Evolutionary conservation across 2,797 vertebrate species (phyloP).

Genomic region (Pangasius djambal): DNA sequence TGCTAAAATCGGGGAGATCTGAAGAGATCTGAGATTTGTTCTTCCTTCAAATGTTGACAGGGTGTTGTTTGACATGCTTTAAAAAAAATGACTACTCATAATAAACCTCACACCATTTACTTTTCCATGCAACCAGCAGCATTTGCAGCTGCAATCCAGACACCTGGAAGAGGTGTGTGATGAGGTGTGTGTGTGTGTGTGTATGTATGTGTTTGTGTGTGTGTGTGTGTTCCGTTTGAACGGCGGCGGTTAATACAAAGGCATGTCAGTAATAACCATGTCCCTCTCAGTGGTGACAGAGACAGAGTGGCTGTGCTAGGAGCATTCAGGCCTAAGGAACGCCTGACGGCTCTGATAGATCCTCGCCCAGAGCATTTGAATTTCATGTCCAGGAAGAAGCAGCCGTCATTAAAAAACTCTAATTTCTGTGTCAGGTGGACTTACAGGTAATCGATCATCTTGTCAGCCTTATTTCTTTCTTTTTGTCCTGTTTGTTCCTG

Average conservation of each 20-base stretch:
- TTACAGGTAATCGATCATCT: conserved; percentile 94
- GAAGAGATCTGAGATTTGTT: not conserved
- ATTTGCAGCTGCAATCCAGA: conserved; percentile 14
- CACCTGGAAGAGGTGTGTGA: conserved; percentile 35
- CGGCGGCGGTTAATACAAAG: conserved; percentile 93
- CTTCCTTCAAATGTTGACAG: not conserved
- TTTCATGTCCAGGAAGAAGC: conserved; percentile 91
- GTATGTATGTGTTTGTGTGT: conserved; percentile 15
- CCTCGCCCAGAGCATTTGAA: conserved; percentile 92
- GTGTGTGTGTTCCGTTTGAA: conserved; percentile 88
- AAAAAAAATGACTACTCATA: not conserved
- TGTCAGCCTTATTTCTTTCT: conserved; percentile 84
- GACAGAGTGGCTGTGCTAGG: conserved; percentile 93
- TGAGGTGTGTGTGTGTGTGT: conserved; percentile 20
- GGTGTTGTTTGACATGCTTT: not conserved
- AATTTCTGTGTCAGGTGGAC: conserved; percentile 93
- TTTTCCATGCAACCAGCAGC: not conserved
- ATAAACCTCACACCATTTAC: conserved; percentile 14
- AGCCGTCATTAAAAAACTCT: conserved; percentile 93
- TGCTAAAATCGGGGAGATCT: not conserved
- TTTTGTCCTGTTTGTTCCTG: conserved; percentile 63
- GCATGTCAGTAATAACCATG: conserved; percentile 94
- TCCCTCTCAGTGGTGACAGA: conserved; percentile 91
- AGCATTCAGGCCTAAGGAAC: conserved; percentile 84
- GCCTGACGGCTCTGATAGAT: conserved; percentile 85